These are phyloP conservation scores for Neolamprologus ventralis DNA, from an alignment of 2,113 vertebrate species.

Conservation along the genomic window DNA sequence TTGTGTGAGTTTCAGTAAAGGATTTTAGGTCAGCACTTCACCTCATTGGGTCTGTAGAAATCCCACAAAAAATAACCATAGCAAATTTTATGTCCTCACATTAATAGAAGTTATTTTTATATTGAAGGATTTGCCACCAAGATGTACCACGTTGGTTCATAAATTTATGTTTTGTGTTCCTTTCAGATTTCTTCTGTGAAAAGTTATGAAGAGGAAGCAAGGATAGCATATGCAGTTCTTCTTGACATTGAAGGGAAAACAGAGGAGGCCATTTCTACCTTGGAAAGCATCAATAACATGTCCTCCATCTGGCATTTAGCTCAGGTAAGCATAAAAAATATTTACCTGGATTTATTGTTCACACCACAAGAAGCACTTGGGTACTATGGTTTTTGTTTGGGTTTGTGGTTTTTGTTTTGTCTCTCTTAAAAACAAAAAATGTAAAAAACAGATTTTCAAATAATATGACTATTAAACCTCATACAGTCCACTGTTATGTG, in stretches of 20 bases:
- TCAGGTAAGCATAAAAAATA: slow-evolving; percentile 65
- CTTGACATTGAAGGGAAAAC: slow-evolving; percentile 90
- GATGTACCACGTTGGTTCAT: not conserved
- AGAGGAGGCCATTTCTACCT: slow-evolving; percentile 83
- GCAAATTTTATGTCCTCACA: not conserved
- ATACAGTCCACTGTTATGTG: not conserved
- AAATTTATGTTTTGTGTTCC: not conserved
- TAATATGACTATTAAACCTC: not conserved
- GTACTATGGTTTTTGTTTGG: not conserved
- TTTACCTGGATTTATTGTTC: not conserved
- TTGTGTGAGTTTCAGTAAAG: not conserved
- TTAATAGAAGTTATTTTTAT: not conserved
- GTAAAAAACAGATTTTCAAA: not conserved
- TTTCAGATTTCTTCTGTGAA: slow-evolving; percentile 76
- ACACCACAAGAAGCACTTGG: not conserved
- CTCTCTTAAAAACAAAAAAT: not conserved
- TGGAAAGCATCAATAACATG: slow-evolving; percentile 86
- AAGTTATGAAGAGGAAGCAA: slow-evolving; percentile 81
- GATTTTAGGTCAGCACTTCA: not conserved
- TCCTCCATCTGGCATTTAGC: slow-evolving; percentile 91
- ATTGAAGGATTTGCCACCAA: not conserved
- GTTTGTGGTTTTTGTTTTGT: not conserved
- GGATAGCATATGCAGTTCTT: slow-evolving; percentile 78
- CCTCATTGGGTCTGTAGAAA: not conserved
- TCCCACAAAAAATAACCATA: not conserved